Base-by-base conservation (phyloP, 2,888 invertebrate species). In the Erannis defoliaria region DNA sequence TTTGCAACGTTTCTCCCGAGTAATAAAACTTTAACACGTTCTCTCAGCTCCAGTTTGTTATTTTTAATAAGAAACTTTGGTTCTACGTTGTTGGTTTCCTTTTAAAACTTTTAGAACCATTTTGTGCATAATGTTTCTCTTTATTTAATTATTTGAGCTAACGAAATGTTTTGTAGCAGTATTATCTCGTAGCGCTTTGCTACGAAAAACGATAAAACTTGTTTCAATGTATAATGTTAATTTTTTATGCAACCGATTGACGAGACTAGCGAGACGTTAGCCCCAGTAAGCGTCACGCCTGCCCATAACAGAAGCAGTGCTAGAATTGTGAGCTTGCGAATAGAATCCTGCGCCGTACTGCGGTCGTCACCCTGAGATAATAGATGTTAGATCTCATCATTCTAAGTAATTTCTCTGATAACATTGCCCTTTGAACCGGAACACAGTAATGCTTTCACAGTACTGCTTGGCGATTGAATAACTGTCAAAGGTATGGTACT, bases 21-120 rank as follows among this genome's bases (percentile, higher is more conserved):
- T 60, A 66, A 61, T 66, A 55, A 59, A 62, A 60, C 53, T 54
- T 49, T 55, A 16, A 58, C 49, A 45, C 51, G 26, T 62, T 54
- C 26, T 26, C 50, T 26, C 53, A 31, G 26, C 37, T 16, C 37
- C 23, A 16, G 55, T 50, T 50, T 54, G 37, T 55, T 43, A 45
- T 45, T 61, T 54, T 59, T 40, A 48, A 33, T 35, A 54, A 19
- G 8, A 35, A 58, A 46, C 18, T 51, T 43, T 35, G 21, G 31
- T 19, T 10, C 37, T 49, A 12, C 18, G 16, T 12, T 54, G 48
- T 54, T 26, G 9, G 23, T 54, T 42, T 43, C 21, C 48, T 48
- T 46, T 29, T 35, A 23, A 37, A 58, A 31, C 19, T 31, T 58
- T 58, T 10, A 14, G 33, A 40, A 19, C 31, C 19, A 21, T 12